phyloP scores from a whole-genome alignment of 2,113 vertebrate genomes.

The Salminus brasiliensis region DNA sequence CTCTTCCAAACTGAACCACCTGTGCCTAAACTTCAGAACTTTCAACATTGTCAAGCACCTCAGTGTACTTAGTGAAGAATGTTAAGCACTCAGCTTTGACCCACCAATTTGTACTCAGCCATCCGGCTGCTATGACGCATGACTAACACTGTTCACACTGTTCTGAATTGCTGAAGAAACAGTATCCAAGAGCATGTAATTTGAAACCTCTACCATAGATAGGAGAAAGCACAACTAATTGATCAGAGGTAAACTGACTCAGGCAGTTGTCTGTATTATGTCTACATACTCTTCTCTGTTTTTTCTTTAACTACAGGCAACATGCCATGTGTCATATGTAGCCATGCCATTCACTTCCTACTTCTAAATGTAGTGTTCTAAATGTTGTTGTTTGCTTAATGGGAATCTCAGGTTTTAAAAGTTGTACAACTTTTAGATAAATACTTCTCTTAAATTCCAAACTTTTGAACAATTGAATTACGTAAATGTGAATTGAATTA shows the following conservation, averaged over 20 bases:
- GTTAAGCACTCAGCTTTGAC: neutral
- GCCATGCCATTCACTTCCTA: too few relatives aligned
- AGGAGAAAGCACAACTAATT: too few relatives aligned
- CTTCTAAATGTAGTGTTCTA: too few relatives aligned
- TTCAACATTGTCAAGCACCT: constrained; percentile 18
- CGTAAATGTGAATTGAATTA: too few relatives aligned
- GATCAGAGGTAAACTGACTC: too few relatives aligned
- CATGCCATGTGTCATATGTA: neutral
- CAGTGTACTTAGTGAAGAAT: constrained; percentile 20
- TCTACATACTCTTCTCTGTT: neutral
- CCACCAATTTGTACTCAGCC: neutral
- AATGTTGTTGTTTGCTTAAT: too few relatives aligned
- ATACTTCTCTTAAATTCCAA: too few relatives aligned
- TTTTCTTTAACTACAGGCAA: neutral
- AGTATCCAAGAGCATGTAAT: neutral
- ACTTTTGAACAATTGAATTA: too few relatives aligned
- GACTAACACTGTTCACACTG: neutral
- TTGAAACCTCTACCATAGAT: too few relatives aligned
- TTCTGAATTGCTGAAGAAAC: neutral
- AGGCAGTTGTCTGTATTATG: neutral
- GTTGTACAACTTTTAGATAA: too few relatives aligned
- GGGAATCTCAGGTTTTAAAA: too few relatives aligned
- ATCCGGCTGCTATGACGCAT: neutral
- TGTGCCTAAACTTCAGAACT: constrained; percentile 7
- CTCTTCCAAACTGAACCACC: neutral